These are phyloP conservation scores for Drosophila takahashii DNA, from an alignment of 1,140 invertebrate species.

Conservation along the genomic window DNA sequence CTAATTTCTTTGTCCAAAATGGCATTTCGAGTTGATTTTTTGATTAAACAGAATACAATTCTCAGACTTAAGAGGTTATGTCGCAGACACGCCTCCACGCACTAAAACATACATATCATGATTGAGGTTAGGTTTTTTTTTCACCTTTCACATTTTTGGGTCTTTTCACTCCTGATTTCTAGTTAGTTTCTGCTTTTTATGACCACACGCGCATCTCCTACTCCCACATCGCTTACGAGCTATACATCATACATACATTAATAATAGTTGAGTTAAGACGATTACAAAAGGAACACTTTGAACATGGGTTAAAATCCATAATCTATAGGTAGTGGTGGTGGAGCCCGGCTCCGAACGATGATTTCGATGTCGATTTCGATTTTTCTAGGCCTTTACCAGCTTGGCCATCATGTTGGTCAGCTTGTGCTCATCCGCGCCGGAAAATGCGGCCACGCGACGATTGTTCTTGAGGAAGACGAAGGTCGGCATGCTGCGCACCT, in stretches of 20 bases:
- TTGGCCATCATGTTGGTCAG: slow-evolving; percentile 47
- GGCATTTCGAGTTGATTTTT: slow-evolving; percentile 4
- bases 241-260: slow-evolving; percentile 16
- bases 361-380: neutral
- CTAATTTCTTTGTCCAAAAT: slow-evolving; percentile 4
- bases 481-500: slow-evolving; percentile 57
- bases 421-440: slow-evolving; percentile 60
- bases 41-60: neutral
- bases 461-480: slow-evolving; percentile 51
- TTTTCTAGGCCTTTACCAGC: slow-evolving; percentile 27
- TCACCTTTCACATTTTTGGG: neutral
- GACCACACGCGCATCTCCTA: slow-evolving; percentile 7
- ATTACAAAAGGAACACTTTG: slow-evolving; percentile 8
- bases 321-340: neutral
- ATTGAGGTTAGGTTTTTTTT: slow-evolving; percentile 8
- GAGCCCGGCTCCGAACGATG: neutral
- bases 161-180: neutral
- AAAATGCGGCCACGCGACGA: slow-evolving; percentile 27
- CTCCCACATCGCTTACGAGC: slow-evolving; percentile 14
- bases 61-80: slow-evolving; percentile 13
- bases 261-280: neutral
- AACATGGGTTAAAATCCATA: slow-evolving; percentile 4
- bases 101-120: slow-evolving; percentile 1
- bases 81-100: slow-evolving; percentile 18
- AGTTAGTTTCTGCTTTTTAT: neutral